phyloP scores from a whole-genome alignment of 2,888 invertebrate genomes.

The Apodemia hepburni region DNA sequence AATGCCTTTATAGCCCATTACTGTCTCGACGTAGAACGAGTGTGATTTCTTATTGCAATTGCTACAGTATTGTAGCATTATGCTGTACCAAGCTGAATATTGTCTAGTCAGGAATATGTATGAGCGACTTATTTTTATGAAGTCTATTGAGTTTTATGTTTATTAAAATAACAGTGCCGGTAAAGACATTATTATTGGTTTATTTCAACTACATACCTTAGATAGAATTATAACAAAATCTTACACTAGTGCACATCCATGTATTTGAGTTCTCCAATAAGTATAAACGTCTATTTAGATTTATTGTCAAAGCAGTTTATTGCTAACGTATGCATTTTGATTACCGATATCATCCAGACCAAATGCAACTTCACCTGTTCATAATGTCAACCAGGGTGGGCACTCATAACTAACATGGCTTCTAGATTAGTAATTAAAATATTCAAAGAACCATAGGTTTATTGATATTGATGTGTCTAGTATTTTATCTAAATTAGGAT shows the following conservation, averaged over 20 bases:
- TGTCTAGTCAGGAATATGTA: conserved; percentile 14
- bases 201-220: background rate
- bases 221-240: background rate
- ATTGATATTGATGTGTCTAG: too few species aligned
- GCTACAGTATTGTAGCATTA: conserved; percentile 15
- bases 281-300: background rate
- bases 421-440: background rate
- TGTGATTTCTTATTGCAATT: conserved; percentile 25
- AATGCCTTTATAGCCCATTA: too few species aligned
- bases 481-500: too few species aligned
- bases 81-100: conserved; percentile 9
- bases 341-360: background rate
- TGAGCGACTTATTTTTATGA: conserved; percentile 11
- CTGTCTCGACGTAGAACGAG: conserved; percentile 21
- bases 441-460: background rate
- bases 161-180: conserved; percentile 7
- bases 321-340: background rate
- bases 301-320: conserved; percentile 3
- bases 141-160: background rate
- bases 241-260: background rate
- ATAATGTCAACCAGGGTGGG: background rate
- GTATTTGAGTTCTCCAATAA: background rate
- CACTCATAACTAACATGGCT: background rate
- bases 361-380: background rate
- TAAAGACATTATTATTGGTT: conserved; percentile 3